phyloP scores from a whole-genome alignment of 2,797 vertebrate genomes.

The Peromyscus melanophrys region DNA sequence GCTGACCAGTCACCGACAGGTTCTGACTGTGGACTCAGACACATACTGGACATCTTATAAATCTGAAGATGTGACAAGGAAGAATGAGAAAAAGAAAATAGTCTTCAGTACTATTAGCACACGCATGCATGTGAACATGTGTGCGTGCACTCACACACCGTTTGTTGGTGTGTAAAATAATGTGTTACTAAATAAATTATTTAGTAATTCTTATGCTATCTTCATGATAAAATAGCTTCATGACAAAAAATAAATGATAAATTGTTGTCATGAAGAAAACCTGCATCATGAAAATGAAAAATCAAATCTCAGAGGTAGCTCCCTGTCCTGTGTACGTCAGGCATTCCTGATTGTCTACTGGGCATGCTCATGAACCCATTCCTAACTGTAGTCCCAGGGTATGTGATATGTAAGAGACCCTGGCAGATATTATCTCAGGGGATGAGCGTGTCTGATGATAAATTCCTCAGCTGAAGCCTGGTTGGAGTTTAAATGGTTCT shows the following conservation, averaged over 20 bases:
- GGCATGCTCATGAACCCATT: background rate
- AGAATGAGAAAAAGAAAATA: constrained; percentile 22
- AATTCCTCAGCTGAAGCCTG: background rate
- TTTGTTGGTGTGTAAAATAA: background rate
- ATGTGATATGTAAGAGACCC: background rate
- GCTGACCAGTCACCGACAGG: background rate
- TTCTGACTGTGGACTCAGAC: background rate
- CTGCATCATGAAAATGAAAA: constrained; percentile 24
- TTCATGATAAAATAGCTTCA: background rate
- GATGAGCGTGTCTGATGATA: background rate
- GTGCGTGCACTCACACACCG: no score
- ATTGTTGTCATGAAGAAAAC: background rate
- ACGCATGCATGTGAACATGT: background rate
- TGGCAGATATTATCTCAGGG: background rate
- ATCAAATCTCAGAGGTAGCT: background rate
- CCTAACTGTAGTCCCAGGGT: background rate
- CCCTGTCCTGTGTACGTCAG: background rate
- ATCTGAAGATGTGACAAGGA: background rate
- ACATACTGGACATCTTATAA: background rate
- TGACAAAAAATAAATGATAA: background rate
- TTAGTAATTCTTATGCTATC: background rate
- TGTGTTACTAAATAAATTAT: background rate
- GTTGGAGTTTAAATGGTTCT: background rate
- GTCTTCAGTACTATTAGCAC: background rate
- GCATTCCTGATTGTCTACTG: background rate